Conservation (phyloP, 2,113 vertebrate species). For the Turdus rufiventris region DNA sequence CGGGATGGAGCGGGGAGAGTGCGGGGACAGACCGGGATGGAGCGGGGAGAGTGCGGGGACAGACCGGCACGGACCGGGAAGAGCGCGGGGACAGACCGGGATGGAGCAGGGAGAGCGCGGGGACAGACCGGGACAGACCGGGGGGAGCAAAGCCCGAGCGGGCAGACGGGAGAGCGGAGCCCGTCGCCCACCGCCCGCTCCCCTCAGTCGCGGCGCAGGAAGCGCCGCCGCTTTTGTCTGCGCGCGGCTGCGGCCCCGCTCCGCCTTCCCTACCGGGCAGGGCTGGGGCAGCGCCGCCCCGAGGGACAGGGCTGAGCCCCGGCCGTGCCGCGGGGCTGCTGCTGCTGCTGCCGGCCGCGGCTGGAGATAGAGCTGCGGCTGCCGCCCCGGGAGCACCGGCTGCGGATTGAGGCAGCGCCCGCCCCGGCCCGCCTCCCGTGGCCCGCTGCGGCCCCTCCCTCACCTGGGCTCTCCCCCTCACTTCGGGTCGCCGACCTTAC, state of each 20-base stretch:
- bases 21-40: no score
- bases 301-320: background rate
- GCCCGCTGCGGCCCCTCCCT: background rate
- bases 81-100: background rate
- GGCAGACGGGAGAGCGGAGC: background rate
- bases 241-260: background rate
- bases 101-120: no score
- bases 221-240: conserved; percentile 45
- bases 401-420: background rate
- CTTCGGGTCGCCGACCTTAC: background rate
- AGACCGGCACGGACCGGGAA: no score
- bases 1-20: background rate
- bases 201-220: background rate
- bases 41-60: no score
- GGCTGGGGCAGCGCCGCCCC: conserved; percentile 21
- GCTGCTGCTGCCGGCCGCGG: background rate
- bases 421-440: background rate
- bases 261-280: conserved; percentile 23
- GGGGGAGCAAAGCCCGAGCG: background rate
- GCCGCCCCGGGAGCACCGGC: background rate
- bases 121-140: no score
- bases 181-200: background rate
- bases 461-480: background rate
- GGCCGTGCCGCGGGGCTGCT: background rate
- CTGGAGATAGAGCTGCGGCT: background rate